A percentile compares a stretch with the other conserved stretches of the same genome.
Evolutionary conservation across 1,140 invertebrate species (phyloP).

Genomic region (Drosophila tristis): DNA sequence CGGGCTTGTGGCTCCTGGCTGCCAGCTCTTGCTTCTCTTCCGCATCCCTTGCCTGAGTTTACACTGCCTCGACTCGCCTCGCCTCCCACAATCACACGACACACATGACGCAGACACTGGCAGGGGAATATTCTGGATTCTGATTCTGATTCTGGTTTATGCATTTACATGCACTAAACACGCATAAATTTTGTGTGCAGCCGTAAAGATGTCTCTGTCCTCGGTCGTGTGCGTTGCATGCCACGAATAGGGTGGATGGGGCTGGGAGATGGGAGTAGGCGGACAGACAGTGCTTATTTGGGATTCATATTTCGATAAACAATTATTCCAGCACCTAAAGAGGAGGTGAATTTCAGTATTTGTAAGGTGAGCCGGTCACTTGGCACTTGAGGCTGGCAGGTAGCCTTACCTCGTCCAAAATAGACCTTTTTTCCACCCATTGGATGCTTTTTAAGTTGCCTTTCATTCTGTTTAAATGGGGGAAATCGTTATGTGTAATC

Average conservation of each 20-base stretch:
- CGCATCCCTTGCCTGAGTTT: too few species aligned
- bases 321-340: slow-evolving; percentile 74
- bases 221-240: slow-evolving; percentile 22
- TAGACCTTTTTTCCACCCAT: slow-evolving; percentile 4
- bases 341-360: slow-evolving; percentile 13
- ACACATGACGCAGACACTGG: not conserved
- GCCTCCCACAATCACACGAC: slow-evolving; percentile 5
- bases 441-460: slow-evolving; percentile 36
- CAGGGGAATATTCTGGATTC: slow-evolving; percentile 2
- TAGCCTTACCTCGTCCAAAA: slow-evolving; percentile 7
- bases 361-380: not conserved
- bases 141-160: slow-evolving; percentile 48
- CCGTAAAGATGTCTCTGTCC: slow-evolving; percentile 64
- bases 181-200: slow-evolving; percentile 72
- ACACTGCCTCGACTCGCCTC: too few species aligned
- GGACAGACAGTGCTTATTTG: slow-evolving; percentile 29
- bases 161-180: slow-evolving; percentile 60
- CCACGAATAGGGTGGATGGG: not conserved
- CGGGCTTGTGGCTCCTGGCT: slow-evolving; percentile 39
- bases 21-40: not conserved
- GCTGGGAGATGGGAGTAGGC: too few species aligned
- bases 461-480: slow-evolving; percentile 31
- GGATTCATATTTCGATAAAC: slow-evolving; percentile 64
- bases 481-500: slow-evolving; percentile 26
- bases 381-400: not conserved